Conservation (phyloP, 2,888 invertebrate species). For the Cabera pusaria region DNA sequence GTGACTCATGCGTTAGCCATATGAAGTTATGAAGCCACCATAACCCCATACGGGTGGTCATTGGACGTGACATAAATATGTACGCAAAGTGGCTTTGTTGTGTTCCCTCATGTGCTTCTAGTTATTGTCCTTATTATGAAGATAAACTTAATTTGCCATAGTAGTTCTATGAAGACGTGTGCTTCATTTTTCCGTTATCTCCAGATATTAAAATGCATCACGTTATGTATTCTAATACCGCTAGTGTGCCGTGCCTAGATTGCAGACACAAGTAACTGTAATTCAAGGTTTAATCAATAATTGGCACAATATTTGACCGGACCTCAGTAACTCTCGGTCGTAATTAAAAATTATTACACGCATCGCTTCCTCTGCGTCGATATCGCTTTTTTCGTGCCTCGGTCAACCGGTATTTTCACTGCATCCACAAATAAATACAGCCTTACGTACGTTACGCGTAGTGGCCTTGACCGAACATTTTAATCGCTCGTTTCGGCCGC, state of each 20-base stretch:
- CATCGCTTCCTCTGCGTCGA: slow-evolving; percentile 27
- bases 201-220: slow-evolving; percentile 32
- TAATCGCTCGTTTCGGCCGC: slow-evolving; percentile 49
- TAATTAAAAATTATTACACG: slow-evolving; percentile 39
- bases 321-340: slow-evolving; percentile 26
- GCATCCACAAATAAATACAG: slow-evolving; percentile 50
- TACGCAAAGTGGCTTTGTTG: slow-evolving; percentile 27
- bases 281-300: slow-evolving; percentile 35
- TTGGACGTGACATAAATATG: slow-evolving; percentile 38
- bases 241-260: slow-evolving; percentile 40
- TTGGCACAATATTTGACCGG: slow-evolving; percentile 26
- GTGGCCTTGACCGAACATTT: slow-evolving; percentile 58
- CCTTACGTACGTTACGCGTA: slow-evolving; percentile 40
- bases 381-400: slow-evolving; percentile 36
- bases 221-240: slow-evolving; percentile 41
- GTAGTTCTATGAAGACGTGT: too few species aligned
- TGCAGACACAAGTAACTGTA: slow-evolving; percentile 32
- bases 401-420: slow-evolving; percentile 49
- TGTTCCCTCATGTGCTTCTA: background rate
- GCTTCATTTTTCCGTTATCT: slow-evolving; percentile 16
- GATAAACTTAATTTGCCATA: too few species aligned
- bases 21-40: slow-evolving; percentile 36
- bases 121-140: too few species aligned
- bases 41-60: slow-evolving; percentile 39
- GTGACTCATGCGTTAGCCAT: slow-evolving; percentile 44